phyloP scores from a whole-genome alignment of 2,113 vertebrate genomes.

The Pholis gunnellus region DNA sequence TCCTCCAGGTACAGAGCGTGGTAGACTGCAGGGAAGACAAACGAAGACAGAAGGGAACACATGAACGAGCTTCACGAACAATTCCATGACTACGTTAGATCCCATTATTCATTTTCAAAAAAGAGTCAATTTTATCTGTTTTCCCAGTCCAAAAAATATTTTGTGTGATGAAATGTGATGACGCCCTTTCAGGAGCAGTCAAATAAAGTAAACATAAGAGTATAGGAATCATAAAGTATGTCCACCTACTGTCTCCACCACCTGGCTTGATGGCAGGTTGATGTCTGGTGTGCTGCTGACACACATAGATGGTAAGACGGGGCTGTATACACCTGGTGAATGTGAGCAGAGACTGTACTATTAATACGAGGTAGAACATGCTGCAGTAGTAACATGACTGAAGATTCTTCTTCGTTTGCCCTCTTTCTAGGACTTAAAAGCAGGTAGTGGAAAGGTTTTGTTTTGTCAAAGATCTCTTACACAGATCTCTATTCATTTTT shows the following conservation, averaged over 20 bases:
- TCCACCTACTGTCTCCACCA: conserved; percentile 63
- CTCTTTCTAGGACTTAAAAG: neutral
- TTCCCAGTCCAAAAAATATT: neutral
- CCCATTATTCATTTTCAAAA: neutral
- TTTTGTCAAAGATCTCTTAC: neutral
- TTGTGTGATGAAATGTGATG: neutral
- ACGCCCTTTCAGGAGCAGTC: neutral
- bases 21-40: conserved; percentile 85
- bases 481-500: neutral
- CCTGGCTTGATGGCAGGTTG: conserved; percentile 76
- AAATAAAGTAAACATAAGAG: neutral
- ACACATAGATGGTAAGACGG: conserved; percentile 94
- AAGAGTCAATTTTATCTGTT: neutral
- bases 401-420: neutral
- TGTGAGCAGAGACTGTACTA: neutral
- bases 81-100: neutral
- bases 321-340: conserved; percentile 89
- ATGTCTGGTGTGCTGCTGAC: conserved; percentile 88
- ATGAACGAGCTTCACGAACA: too few relatives aligned
- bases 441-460: neutral
- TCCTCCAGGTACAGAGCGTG: conserved; percentile 95
- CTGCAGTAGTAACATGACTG: neutral
- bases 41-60: neutral
- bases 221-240: neutral
- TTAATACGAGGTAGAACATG: neutral